These are phyloP conservation scores for Saguinus imperator DNA, from an alignment of 2,113 vertebrate genomes.

Conservation along the genomic window DNA sequence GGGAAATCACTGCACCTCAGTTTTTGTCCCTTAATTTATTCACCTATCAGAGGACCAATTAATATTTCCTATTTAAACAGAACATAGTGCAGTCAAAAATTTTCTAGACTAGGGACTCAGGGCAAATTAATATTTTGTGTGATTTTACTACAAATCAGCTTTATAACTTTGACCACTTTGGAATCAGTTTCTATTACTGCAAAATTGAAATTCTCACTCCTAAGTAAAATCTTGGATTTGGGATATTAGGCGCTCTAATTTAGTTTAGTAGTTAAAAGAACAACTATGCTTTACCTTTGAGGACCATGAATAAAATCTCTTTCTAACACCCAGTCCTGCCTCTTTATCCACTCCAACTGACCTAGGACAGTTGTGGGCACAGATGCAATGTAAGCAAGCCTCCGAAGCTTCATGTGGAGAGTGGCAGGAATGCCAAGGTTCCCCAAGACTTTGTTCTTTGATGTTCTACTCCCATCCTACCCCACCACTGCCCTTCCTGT, in stretches of 20 bases:
- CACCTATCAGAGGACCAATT: neutral
- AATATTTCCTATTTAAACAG: constrained; percentile 15
- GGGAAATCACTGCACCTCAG: neutral
- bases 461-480: neutral
- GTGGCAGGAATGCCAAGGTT: accelerated
- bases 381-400: neutral
- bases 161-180: neutral
- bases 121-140: neutral
- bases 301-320: neutral
- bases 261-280: neutral
- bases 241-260: neutral
- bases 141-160: neutral
- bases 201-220: neutral
- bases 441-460: neutral
- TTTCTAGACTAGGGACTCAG: neutral
- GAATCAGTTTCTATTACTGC: neutral
- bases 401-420: neutral
- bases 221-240: neutral
- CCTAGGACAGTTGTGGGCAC: accelerated
- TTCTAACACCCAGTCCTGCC: neutral
- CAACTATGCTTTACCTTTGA: neutral
- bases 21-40: neutral
- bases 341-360: neutral
- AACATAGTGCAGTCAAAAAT: neutral
- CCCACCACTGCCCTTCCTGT: accelerated